Evolutionary conservation across 2,797 vertebrate species (phyloP), one percentile per base, ranked within the genome.

Genomic region (Hirundo rustica): DNA sequence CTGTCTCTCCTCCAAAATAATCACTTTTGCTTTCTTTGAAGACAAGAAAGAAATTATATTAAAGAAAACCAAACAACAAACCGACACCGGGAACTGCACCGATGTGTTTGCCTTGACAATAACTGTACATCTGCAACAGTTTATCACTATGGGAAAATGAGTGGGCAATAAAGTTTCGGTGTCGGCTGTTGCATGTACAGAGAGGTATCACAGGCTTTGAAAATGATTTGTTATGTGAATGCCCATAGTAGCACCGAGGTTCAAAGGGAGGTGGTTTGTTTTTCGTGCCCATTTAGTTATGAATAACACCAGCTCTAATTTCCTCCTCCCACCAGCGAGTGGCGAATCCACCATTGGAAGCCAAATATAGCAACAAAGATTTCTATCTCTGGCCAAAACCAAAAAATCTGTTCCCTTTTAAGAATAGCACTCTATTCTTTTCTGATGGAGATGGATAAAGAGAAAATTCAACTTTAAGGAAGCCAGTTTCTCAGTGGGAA

Each of bases 341-440:
- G 67, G 71, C 74, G 53, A 47, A 38, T 87, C 89, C 73, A 94
- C 62, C 48, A 32, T 2, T 78, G 73, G 93, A 91, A 97, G 85
- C 92, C 95, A 98, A 97, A 98, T 97, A 97, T 97, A 97, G 95
- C 91, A 97, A 97, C 96, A 97, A 95, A 97, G 79, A 91, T 96
- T 96, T 96, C 95, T 97, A 67, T 97, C 97, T 96, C 90, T 95
- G 97, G 96, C 96, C 97, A 97, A 97, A 97, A 76, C 85, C 71
- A 92, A 96, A 97, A 97, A 97, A 97, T 97, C 93, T 97, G 96
- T 97, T 97, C 95, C 93, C 62, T 89, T 96, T 98, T 97, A 97
- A 96, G 96, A 92, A 84, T 75, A 90, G 94, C 85, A 94, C 50
- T 92, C 87, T 95, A 76, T 96, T 93, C 71, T 96, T 96, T 97